These are phyloP conservation scores for Xiphydria camelus DNA, from an alignment of 2,888 invertebrate genomes.

Conservation along the genomic window DNA sequence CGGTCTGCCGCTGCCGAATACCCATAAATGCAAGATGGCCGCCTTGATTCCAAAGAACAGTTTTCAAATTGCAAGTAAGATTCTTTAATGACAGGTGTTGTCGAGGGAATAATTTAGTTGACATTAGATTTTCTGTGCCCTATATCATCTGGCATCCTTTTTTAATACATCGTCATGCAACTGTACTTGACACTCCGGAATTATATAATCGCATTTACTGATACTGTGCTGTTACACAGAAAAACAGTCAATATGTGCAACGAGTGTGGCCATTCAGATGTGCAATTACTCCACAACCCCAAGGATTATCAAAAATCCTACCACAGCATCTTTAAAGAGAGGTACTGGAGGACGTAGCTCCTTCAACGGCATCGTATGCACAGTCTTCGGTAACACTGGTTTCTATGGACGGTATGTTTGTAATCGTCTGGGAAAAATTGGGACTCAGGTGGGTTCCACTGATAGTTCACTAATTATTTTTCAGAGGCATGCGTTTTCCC, in stretches of 20 bases:
- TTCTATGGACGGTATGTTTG: slow-evolving; percentile 87
- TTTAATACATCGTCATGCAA: neutral
- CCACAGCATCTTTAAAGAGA: slow-evolving; percentile 68
- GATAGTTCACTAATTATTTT: too few relatives aligned
- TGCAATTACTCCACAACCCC: slow-evolving; percentile 39
- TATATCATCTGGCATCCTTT: neutral
- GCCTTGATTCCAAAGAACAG: slow-evolving; percentile 35
- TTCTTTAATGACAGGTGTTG: neutral
- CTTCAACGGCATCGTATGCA: slow-evolving; percentile 96
- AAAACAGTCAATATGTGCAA: slow-evolving; percentile 28
- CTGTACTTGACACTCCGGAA: slow-evolving; percentile 10
- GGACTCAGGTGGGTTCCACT: slow-evolving; percentile 67
- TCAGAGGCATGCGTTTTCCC: too few relatives aligned
- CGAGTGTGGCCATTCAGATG: slow-evolving; percentile 29
- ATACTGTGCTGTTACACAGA: slow-evolving; percentile 23
- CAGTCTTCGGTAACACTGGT: slow-evolving; percentile 93
- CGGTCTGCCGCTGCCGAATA: too few relatives aligned
- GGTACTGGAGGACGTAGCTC: slow-evolving; percentile 93
- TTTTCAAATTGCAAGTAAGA: slow-evolving; percentile 37
- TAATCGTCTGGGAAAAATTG: slow-evolving; percentile 86
- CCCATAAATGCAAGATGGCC: too few relatives aligned
- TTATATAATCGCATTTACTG: slow-evolving; percentile 23
- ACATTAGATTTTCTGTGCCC: too few relatives aligned
- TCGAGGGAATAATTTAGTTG: too few relatives aligned
- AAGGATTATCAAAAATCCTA: slow-evolving; percentile 42